Evolutionary conservation across 2,113 vertebrate genomes (phyloP), one percentile per base, ranked within the genome.

Genomic region (Astatoreochromis straeleni): DNA sequence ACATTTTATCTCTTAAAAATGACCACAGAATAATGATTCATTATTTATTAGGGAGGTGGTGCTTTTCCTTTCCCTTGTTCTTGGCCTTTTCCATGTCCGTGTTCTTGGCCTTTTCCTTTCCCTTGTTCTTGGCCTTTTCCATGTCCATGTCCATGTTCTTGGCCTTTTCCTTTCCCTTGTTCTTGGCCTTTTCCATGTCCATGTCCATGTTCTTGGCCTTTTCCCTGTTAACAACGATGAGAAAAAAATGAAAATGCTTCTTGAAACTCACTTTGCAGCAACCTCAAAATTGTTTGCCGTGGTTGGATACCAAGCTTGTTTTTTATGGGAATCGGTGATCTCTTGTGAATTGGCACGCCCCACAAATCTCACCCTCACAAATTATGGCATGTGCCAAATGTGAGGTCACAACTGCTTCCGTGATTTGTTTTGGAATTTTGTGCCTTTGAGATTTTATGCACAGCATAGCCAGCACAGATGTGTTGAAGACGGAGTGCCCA

Each of bases 1-100:
- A 63, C 81, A 13, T 35, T 3, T 83, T 19, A 16, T 87, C 58
- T 84, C 10, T 51, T 29, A 35, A 81, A 81, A 88, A 11, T 60
- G 40, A 87, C 24, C 5, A 80, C 24, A 63, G 35, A 83, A 16
- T 40, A 3, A 5, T 3, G 5, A 65, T 11, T 88, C 49, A 38
- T 31, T 26, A 45, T n/a, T 81, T 55, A 35, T 38, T 26, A 26
- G 26, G 4, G 26, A 26, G 26, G 4, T 26, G 26, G 26, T 26
- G 53, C 11, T 24, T 54, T 54, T 53, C 51, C 16, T 1, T 10
- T 17, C 16, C 14, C 45, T 0, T 51, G 49, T 14, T 45, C 42
- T 45, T 3, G 54, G 11, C 0, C 7, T 6, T 58, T 58, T 58
- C 54, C n/a, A 4, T 55, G 5, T 10, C 51, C 51, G 0, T 11